A percentile compares a stretch with the other conserved stretches of the same genome.
phyloP scores from a whole-genome alignment of 2,888 invertebrate species.

The Luffia ferchaultella region DNA sequence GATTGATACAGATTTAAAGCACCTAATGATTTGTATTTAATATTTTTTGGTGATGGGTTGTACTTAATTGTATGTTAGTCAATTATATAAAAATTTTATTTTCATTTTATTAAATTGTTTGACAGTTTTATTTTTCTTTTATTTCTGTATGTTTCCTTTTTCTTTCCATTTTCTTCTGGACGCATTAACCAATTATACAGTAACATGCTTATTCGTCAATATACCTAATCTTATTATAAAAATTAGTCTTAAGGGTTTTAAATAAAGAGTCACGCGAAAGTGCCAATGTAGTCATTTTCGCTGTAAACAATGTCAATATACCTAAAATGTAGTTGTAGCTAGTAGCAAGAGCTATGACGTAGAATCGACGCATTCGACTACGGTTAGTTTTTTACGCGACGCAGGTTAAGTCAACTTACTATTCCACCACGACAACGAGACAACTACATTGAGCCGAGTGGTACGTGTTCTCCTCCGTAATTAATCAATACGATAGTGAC shows the following conservation, averaged over 20 bases:
- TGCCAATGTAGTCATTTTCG: constrained; percentile 41
- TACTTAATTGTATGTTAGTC: not conserved
- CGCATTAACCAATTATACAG: not conserved
- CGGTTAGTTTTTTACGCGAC: constrained; percentile 26
- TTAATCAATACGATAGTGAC: too few relatives aligned
- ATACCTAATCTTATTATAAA: too few relatives aligned
- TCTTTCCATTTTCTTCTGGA: constrained; percentile 12
- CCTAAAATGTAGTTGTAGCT: constrained; percentile 28
- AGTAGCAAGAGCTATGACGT: constrained; percentile 23
- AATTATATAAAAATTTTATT: constrained; percentile 23
- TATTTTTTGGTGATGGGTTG: constrained; percentile 7
- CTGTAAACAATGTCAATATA: constrained; percentile 45
- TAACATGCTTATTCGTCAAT: too few relatives aligned
- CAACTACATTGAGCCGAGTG: too few relatives aligned
- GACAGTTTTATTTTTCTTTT: constrained; percentile 23
- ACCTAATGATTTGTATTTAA: too few relatives aligned
- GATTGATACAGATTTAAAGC: too few relatives aligned
- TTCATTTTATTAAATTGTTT: constrained; percentile 57
- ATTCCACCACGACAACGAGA: constrained; percentile 10
- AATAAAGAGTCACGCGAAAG: constrained; percentile 25
- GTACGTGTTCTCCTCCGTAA: too few relatives aligned
- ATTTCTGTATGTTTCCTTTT: constrained; percentile 30
- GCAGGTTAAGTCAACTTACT: constrained; percentile 13
- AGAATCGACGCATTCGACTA: constrained; percentile 11
- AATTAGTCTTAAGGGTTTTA: not conserved